Percentiles rank a stretch among this genome's conserved stretches.
Conservation (phyloP, 2,888 invertebrate genomes). For the Drosophila glabriapex region DNA sequence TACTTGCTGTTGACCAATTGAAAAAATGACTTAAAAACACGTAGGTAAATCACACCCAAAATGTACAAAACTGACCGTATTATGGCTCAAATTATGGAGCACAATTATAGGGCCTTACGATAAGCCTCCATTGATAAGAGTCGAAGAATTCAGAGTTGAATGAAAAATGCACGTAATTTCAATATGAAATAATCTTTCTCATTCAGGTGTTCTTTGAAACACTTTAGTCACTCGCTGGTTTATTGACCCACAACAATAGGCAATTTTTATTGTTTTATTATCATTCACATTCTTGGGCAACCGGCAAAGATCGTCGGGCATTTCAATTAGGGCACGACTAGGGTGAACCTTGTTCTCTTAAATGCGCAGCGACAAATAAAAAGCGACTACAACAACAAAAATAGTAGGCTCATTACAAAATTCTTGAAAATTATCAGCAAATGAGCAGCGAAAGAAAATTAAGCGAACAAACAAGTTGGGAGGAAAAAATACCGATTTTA, state of each 20-base stretch:
- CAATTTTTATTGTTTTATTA: background rate
- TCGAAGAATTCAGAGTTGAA: background rate
- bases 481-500: constrained; percentile 12
- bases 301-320: background rate
- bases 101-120: constrained; percentile 8
- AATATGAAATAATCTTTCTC: background rate
- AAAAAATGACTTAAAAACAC: constrained; percentile 1
- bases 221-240: constrained; percentile 1
- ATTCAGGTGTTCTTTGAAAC: background rate
- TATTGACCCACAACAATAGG: constrained; percentile 10
- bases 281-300: background rate
- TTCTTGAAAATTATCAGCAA: constrained; percentile 61
- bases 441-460: constrained; percentile 3
- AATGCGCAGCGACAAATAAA: background rate
- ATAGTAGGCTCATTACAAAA: constrained; percentile 34
- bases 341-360: background rate
- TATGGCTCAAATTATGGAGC: constrained; percentile 7
- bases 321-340: constrained; percentile 37
- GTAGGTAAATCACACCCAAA: background rate
- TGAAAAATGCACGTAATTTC: constrained; percentile 10
- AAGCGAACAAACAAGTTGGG: constrained; percentile 2
- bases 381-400: background rate
- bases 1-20: background rate
- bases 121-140: constrained; percentile 21
- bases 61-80: background rate